These are phyloP conservation scores for Lerema accius DNA, from an alignment of 1,140 invertebrate species.

Conservation along the genomic window DNA sequence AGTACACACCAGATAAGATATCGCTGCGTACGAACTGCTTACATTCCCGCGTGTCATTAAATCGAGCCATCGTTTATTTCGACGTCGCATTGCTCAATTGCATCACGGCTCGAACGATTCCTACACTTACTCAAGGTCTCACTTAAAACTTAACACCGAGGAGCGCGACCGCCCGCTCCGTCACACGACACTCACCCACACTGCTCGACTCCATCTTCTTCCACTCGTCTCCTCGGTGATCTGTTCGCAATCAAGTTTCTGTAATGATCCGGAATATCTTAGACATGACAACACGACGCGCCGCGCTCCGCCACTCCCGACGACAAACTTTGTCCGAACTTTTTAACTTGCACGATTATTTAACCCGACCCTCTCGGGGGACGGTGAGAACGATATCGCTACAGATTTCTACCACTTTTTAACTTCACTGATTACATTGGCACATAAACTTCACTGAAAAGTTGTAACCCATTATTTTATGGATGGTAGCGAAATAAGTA, in stretches of 20 bases:
- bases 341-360: constrained; percentile 34
- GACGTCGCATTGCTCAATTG: constrained; percentile 45
- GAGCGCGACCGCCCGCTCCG: constrained; percentile 21
- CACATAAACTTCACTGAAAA: constrained; percentile 39
- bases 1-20: constrained; percentile 64
- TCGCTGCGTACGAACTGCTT: constrained; percentile 33
- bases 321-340: constrained; percentile 52
- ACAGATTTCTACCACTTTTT: constrained; percentile 41
- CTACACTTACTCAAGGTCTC: constrained; percentile 58
- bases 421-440: constrained; percentile 14
- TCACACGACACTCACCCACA: constrained; percentile 65
- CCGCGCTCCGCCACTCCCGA: constrained; percentile 62
- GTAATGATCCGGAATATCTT: constrained; percentile 65
- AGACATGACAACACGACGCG: constrained; percentile 68
- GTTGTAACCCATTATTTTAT: constrained; percentile 44
- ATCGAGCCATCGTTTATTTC: constrained; percentile 25
- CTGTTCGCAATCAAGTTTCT: constrained; percentile 58
- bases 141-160: constrained; percentile 24
- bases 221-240: constrained; percentile 39
- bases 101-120: constrained; percentile 55
- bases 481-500: constrained; percentile 49
- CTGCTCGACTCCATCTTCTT: constrained; percentile 66
- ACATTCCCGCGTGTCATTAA: constrained; percentile 32
- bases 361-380: constrained; percentile 13
- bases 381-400: constrained; percentile 17